phyloP scores from a whole-genome alignment of 2,113 vertebrate species.

The Aptenodytes forsteri region DNA sequence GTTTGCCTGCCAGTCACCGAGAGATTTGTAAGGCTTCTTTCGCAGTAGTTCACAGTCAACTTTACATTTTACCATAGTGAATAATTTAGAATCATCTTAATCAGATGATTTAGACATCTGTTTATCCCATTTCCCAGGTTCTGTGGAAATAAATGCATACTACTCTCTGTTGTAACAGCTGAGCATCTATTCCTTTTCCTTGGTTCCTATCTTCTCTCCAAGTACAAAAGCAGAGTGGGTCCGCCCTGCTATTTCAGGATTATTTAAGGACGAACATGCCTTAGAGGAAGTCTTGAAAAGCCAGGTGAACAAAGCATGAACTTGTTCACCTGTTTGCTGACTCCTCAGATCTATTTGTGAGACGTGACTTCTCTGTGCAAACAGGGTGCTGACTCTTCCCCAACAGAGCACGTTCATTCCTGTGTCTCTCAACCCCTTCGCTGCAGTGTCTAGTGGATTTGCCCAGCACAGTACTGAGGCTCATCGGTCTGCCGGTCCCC shows the following conservation, averaged over 20 bases:
- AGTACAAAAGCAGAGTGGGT: neutral
- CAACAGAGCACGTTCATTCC: neutral
- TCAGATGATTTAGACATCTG: neutral
- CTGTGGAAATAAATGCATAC: neutral
- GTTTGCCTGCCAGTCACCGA: neutral
- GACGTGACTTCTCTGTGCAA: neutral
- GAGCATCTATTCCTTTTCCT: neutral
- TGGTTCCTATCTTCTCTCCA: neutral
- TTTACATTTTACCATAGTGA: neutral
- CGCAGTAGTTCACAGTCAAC: neutral
- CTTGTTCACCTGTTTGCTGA: neutral
- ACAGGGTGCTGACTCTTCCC: neutral
- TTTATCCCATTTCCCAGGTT: neutral
- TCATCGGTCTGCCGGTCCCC: neutral
- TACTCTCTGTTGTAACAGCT: neutral
- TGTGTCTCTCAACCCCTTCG: neutral
- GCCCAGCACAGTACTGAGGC: neutral
- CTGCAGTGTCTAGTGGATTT: neutral
- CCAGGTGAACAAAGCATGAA: neutral
- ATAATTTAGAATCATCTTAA: neutral
- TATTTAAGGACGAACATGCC: neutral
- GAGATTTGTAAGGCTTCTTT: neutral
- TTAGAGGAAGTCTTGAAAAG: neutral
- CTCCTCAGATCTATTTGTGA: neutral
- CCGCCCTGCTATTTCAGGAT: neutral